Base-by-base conservation (phyloP, 2,113 vertebrate genomes). In the Australoheros scitulus region DNA sequence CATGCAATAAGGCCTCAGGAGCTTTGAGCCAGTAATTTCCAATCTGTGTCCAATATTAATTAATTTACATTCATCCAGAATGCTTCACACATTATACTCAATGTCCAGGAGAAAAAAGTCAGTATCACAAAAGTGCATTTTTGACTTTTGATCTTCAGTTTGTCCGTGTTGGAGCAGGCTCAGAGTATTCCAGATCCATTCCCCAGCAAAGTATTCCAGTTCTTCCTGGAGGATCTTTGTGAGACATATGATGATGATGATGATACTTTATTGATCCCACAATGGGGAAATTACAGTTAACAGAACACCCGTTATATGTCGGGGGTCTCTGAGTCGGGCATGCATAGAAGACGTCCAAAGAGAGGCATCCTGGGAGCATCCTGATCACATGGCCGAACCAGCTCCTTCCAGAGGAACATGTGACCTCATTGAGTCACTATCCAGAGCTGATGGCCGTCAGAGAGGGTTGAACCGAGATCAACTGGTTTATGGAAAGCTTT, bases 131-230 rank as follows among this genome's bases (percentile, higher is more conserved):
- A 41, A 41, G 29, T 68, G 64, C 15, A 50, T 50, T 50, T 70
- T 18, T 29, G 41, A 50, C 3, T 0, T 4, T 70, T 70, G 5
- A 15, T 15, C 0, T 7, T 2, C 3, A 11, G 15, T 70, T 70
- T 52, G 17, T 52, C 24, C 24, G 22, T 41, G 43, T 50, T 70
- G 24, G 65, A 0, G 15, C 64, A 11, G 24, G 64, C 26, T 50
- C 64, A 18, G 5, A 5, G 9, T 50, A 29, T 55, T 55, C 20
- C 52, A n/a, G 20, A 9, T 20, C 15, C 9, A 50, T 50, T 11
- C 15, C 15, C 26, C 15, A 29, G 9, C 47, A 70, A 50, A 18
- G 15, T 18, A 29, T 50, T 5, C 36, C 20, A 41, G 36, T 65
- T 64, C 6, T n/a, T 64, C 36, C 41, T 43, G 41, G 41, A 43